phyloP scores from a whole-genome alignment of 2,888 invertebrate genomes.

The Choristoneura rosaceana region DNA sequence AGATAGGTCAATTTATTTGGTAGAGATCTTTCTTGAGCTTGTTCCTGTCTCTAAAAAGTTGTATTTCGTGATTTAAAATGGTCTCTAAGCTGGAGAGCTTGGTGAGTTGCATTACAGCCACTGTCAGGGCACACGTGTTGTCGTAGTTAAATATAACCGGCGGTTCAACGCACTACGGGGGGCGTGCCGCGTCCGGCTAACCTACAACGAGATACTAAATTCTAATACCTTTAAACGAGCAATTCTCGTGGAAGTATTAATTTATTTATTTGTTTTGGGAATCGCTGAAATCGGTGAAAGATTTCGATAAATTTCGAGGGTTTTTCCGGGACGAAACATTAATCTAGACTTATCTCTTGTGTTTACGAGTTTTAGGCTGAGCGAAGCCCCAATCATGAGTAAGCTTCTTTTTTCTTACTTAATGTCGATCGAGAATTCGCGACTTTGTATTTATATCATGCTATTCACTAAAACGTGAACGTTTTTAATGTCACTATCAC shows the following conservation, averaged over 20 bases:
- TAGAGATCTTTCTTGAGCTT: background rate
- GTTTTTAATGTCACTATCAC: constrained; percentile 5
- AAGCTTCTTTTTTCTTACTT: background rate
- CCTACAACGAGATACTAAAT: constrained; percentile 63
- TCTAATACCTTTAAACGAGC: background rate
- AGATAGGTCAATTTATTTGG: background rate
- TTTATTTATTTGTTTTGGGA: too few relatives aligned
- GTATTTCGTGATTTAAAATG: constrained; percentile 53
- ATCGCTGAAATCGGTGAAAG: too few relatives aligned
- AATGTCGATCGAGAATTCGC: background rate
- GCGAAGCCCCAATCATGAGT: background rate
- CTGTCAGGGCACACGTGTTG: constrained; percentile 72
- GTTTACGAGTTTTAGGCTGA: too few relatives aligned
- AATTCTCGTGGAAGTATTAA: too few relatives aligned
- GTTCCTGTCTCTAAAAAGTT: background rate
- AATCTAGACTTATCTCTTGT: too few relatives aligned
- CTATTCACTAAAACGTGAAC: background rate
- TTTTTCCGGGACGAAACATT: too few relatives aligned
- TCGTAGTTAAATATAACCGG: constrained; percentile 82
- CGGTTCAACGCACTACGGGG: constrained; percentile 80
- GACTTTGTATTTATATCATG: background rate
- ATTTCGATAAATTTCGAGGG: too few relatives aligned
- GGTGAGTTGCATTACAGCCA: constrained; percentile 62
- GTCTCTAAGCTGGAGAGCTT: constrained; percentile 66
- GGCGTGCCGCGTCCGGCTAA: constrained; percentile 69